A percentile compares a stretch with the other conserved stretches of the same genome.
These are phyloP conservation scores for Beris morrisii DNA, from an alignment of 2,888 invertebrate species.

Conservation along the genomic window DNA sequence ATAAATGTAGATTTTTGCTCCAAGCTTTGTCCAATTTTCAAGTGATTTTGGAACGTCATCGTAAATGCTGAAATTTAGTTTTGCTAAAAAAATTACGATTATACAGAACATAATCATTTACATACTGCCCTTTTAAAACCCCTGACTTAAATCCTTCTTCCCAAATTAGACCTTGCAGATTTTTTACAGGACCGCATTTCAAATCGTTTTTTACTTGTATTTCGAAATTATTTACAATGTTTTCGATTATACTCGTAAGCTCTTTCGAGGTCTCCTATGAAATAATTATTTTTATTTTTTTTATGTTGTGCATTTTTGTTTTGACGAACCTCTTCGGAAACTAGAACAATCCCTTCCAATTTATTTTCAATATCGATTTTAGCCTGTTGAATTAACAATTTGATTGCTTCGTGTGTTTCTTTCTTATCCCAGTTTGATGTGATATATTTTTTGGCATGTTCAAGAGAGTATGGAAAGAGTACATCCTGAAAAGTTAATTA, in stretches of 20 bases:
- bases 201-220: slow-evolving; percentile 82
- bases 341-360: slow-evolving; percentile 61
- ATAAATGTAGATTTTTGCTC: slow-evolving; percentile 77
- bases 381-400: slow-evolving; percentile 66
- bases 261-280: slow-evolving; percentile 32
- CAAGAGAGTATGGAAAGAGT: slow-evolving; percentile 75
- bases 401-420: slow-evolving; percentile 68
- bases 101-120: slow-evolving; percentile 46
- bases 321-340: slow-evolving; percentile 59
- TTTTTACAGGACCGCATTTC: slow-evolving; percentile 78
- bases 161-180: slow-evolving; percentile 90
- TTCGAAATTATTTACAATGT: slow-evolving; percentile 70
- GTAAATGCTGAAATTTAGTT: slow-evolving; percentile 68
- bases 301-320: slow-evolving; percentile 31
- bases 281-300: slow-evolving; percentile 33
- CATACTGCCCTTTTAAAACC: slow-evolving; percentile 86
- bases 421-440: slow-evolving; percentile 70
- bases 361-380: slow-evolving; percentile 62
- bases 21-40: slow-evolving; percentile 69
- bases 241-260: slow-evolving; percentile 61
- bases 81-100: not conserved
- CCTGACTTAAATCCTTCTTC: slow-evolving; percentile 78
- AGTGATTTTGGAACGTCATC: slow-evolving; percentile 80
- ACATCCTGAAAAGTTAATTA: slow-evolving; percentile 63
- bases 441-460: slow-evolving; percentile 72